These are phyloP conservation scores for Stenodera caucasica DNA, from an alignment of 2,888 invertebrate species.

Conservation along the genomic window DNA sequence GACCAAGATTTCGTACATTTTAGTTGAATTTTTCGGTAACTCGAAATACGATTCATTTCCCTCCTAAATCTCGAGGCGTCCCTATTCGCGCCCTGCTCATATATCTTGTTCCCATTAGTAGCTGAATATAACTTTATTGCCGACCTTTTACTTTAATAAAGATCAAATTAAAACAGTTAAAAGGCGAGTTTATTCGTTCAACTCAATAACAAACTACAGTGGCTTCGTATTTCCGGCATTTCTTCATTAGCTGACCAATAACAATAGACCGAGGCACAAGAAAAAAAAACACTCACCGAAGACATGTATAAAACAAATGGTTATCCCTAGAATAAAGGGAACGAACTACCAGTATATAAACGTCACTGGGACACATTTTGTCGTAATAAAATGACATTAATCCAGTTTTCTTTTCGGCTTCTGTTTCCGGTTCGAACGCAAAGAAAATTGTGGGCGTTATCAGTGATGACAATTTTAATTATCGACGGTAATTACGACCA, in stretches of 20 bases:
- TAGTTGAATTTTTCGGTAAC: too few relatives aligned
- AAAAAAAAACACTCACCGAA: background rate
- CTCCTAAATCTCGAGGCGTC: too few relatives aligned
- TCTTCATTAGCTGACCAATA: background rate
- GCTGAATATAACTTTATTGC: too few relatives aligned
- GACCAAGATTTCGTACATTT: too few relatives aligned
- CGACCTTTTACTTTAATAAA: background rate
- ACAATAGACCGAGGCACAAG: background rate
- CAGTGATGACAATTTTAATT: conserved; percentile 3
- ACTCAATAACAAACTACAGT: background rate
- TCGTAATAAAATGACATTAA: conserved; percentile 2
- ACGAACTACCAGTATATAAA: conserved; percentile 2
- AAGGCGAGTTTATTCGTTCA: background rate
- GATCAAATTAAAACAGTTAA: background rate
- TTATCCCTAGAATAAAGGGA: background rate
- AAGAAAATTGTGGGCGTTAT: too few relatives aligned
- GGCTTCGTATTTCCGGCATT: background rate
- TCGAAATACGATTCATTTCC: too few relatives aligned
- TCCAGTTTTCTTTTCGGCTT: background rate
- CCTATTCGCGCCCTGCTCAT: too few relatives aligned
- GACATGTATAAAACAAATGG: conserved; percentile 4
- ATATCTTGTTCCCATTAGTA: too few relatives aligned
- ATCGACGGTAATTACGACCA: background rate
- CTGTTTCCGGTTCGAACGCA: too few relatives aligned
- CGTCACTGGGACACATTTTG: background rate